Percentiles rank a stretch among this genome's conserved stretches.
These are phyloP conservation scores for Tolypeutes matacus DNA, from an alignment of 2,797 vertebrate genomes.

Conservation along the genomic window DNA sequence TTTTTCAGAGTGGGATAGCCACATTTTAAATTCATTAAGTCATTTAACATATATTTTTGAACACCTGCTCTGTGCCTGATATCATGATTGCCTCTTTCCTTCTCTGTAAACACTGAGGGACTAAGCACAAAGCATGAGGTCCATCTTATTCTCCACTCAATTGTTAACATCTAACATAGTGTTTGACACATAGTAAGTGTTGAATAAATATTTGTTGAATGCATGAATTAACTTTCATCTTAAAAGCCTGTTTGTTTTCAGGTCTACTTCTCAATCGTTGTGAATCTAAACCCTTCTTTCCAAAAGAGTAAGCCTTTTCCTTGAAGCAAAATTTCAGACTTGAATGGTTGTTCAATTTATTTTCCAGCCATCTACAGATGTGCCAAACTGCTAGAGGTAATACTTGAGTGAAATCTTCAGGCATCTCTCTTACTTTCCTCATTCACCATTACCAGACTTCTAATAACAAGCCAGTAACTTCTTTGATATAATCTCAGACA, in stretches of 20 bases:
- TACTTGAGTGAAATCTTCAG: neutral
- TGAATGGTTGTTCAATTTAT: neutral
- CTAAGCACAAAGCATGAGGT: neutral
- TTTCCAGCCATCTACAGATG: neutral
- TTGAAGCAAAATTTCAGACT: neutral
- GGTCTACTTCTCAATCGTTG: neutral
- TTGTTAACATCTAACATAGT: neutral
- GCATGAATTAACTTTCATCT: neutral
- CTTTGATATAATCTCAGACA: neutral
- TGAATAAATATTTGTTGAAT: neutral
- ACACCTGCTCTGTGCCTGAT: neutral
- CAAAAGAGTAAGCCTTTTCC: neutral
- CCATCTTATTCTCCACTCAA: neutral
- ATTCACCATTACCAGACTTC: neutral
- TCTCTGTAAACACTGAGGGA: neutral
- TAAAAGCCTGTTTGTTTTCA: constrained; percentile 3
- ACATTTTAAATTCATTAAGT: constrained; percentile 60
- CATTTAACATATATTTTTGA: neutral
- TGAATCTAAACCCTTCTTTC: neutral
- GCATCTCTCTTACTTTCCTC: neutral
- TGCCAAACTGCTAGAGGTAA: neutral
- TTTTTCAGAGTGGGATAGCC: constrained; percentile 50
- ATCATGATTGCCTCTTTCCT: neutral
- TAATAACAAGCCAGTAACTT: neutral
- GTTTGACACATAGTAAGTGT: neutral